These are phyloP conservation scores for Meghimatium bilineatum DNA, from an alignment of 2,888 invertebrate species.

Conservation along the genomic window DNA sequence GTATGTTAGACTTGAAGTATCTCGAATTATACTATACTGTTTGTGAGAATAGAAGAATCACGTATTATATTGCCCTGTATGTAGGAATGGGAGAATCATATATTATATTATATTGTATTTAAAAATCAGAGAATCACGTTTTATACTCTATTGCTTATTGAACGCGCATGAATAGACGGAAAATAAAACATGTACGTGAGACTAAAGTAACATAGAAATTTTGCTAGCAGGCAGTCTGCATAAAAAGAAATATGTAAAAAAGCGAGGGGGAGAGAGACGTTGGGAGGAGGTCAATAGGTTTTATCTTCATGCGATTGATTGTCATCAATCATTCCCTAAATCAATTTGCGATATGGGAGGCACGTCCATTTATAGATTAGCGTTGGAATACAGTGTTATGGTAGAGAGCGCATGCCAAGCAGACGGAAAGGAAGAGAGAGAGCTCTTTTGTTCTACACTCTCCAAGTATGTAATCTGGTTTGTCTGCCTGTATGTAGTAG, in stretches of 20 bases:
- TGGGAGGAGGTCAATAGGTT: not conserved
- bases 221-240: too few species aligned
- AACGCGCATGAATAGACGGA: too few species aligned
- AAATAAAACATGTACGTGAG: too few species aligned
- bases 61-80: too few species aligned
- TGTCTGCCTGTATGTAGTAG: conserved; percentile 11
- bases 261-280: conserved; percentile 12
- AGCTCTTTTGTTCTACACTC: not conserved
- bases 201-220: too few species aligned
- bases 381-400: not conserved
- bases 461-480: not conserved
- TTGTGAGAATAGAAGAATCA: too few species aligned
- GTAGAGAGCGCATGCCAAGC: not conserved
- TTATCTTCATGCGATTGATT: conserved; percentile 29
- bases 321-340: conserved; percentile 37
- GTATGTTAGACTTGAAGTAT: too few species aligned
- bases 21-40: too few species aligned
- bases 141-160: too few species aligned
- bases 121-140: too few species aligned
- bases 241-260: conserved; percentile 3
- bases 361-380: conserved; percentile 24
- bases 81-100: too few species aligned
- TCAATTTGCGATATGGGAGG: conserved; percentile 24
- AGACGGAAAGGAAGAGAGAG: not conserved
- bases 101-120: too few species aligned